phyloP scores from a whole-genome alignment of 2,113 vertebrate genomes.

The Micronycteris hirsuta region DNA sequence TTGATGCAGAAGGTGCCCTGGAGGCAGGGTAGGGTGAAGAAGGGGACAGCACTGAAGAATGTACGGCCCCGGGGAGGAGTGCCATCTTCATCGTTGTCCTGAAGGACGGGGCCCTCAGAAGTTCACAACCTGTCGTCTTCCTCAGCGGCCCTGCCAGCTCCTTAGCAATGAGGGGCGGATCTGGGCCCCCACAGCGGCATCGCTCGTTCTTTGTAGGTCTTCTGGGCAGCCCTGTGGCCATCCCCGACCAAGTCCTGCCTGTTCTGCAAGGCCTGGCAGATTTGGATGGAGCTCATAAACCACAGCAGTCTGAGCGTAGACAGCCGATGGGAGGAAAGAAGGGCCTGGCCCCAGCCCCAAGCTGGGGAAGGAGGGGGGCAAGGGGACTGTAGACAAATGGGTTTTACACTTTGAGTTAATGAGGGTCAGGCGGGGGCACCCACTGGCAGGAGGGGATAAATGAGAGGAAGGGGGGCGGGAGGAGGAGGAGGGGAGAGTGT shows the following conservation, averaged over 20 bases:
- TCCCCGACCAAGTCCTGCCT: constrained; percentile 24
- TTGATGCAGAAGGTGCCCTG: accelerated
- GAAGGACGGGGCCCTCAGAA: not conserved
- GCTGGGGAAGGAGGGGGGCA: constrained; percentile 40
- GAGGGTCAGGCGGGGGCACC: constrained; percentile 78
- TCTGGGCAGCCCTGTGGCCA: not conserved
- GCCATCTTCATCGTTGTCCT: not conserved
- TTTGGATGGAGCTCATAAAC: constrained; percentile 48
- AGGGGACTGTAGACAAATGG: constrained; percentile 69
- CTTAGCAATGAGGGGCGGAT: not conserved
- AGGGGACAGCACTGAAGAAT: not conserved
- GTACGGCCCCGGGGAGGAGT: no score
- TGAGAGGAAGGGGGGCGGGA: constrained; percentile 31
- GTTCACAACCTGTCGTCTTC: not conserved
- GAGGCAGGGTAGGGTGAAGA: not conserved
- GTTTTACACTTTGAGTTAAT: constrained; percentile 81
- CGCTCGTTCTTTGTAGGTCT: not conserved
- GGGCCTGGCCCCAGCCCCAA: constrained; percentile 62
- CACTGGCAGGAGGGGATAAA: constrained; percentile 61
- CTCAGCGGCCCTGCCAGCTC: not conserved
- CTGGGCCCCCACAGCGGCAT: not conserved
- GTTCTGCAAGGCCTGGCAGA: not conserved
- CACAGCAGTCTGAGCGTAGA: constrained; percentile 60
- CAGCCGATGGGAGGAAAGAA: constrained; percentile 61
- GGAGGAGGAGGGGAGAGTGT: constrained; percentile 3